phyloP scores from a whole-genome alignment of 2,888 invertebrate genomes.

The Linyphia triangularis region DNA sequence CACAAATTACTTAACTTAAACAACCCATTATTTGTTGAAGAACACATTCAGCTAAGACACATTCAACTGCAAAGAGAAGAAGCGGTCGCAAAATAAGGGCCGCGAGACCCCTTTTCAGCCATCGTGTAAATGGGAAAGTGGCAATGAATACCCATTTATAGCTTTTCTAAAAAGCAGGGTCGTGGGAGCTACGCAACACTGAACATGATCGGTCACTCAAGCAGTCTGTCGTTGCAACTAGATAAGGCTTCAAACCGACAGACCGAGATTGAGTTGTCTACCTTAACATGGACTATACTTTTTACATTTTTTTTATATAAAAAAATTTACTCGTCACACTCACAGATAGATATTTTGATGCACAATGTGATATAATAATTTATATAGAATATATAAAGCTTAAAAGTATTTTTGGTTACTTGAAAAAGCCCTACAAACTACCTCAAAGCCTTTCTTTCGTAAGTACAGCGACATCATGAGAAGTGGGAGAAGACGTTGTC shows the following conservation, averaged over 20 bases:
- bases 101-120: too few relatives aligned
- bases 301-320: slow-evolving; percentile 42
- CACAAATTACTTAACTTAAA: too few relatives aligned
- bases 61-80: too few relatives aligned
- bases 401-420: slow-evolving; percentile 54
- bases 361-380: slow-evolving; percentile 40
- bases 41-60: too few relatives aligned
- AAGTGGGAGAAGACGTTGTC: slow-evolving; percentile 5
- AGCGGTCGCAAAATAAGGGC: too few relatives aligned
- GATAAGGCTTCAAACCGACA: slow-evolving; percentile 55
- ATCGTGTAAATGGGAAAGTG: too few relatives aligned
- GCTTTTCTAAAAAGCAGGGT: background rate
- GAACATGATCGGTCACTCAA: background rate
- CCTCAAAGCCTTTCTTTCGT: slow-evolving; percentile 47
- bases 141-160: too few relatives aligned
- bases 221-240: slow-evolving; percentile 43
- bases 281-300: slow-evolving; percentile 37
- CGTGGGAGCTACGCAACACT: background rate
- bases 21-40: too few relatives aligned
- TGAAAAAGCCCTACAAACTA: slow-evolving; percentile 63
- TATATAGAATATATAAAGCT: slow-evolving; percentile 64
- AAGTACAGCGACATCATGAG: slow-evolving; percentile 51
- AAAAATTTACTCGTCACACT: slow-evolving; percentile 46
- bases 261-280: slow-evolving; percentile 47
- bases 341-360: slow-evolving; percentile 46